Conservation (phyloP, 2,797 vertebrate genomes). For the Erpetoichthys calabaricus region DNA sequence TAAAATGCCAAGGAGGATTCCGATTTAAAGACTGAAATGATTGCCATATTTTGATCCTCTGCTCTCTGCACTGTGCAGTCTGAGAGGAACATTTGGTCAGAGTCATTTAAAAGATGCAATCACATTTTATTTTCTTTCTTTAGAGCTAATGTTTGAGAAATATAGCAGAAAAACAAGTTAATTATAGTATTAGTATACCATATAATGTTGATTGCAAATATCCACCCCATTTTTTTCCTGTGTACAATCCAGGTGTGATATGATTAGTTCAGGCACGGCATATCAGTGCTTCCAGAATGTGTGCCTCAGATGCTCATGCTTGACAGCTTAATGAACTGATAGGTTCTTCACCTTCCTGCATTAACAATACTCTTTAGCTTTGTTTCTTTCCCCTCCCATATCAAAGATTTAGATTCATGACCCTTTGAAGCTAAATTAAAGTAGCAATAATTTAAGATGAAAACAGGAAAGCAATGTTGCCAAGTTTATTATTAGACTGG, state of each 20-base stretch:
- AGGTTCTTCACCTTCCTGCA: background rate
- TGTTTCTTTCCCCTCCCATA: background rate
- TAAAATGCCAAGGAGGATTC: too few relatives aligned
- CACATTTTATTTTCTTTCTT: too few relatives aligned
- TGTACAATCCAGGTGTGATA: background rate
- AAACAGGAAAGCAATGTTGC: slow-evolving; percentile 3
- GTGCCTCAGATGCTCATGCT: background rate
- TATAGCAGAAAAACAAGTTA: too few relatives aligned
- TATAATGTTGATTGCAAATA: slow-evolving; percentile 30
- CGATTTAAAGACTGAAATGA: too few relatives aligned
- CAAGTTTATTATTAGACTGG: background rate
- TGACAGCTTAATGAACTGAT: background rate
- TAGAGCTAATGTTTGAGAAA: too few relatives aligned
- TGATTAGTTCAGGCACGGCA: background rate
- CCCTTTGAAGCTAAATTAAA: slow-evolving; percentile 3
- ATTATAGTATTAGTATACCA: too few relatives aligned
- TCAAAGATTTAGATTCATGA: background rate
- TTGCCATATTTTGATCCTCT: too few relatives aligned
- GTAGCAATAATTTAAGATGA: slow-evolving; percentile 6
- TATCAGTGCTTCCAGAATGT: background rate
- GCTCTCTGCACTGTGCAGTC: too few relatives aligned
- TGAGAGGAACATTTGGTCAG: too few relatives aligned
- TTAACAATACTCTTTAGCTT: background rate
- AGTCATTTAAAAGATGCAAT: too few relatives aligned
- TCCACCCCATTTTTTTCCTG: slow-evolving; percentile 19